Conservation (phyloP, 2,797 vertebrate species). For the Syngnathus rostellatus region DNA sequence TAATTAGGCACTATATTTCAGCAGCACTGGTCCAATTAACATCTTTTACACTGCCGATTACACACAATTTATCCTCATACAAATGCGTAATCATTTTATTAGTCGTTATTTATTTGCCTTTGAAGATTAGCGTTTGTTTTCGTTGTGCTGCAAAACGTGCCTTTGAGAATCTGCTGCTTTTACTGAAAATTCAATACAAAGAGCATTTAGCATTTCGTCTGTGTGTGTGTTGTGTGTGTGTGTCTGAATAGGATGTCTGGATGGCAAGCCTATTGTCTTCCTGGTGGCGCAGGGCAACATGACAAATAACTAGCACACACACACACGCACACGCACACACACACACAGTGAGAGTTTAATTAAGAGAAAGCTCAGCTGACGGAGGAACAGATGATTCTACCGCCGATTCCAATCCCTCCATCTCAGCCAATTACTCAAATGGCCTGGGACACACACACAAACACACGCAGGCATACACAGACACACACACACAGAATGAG, state of each 20-base stretch:
- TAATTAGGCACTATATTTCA: not conserved
- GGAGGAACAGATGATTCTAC: constrained; percentile 50
- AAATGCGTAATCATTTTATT: not conserved
- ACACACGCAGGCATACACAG: constrained; percentile 1
- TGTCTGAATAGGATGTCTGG: constrained; percentile 9
- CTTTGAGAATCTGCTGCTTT: not conserved
- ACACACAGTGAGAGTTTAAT: constrained; percentile 31
- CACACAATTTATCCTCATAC: not conserved
- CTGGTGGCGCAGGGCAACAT: constrained; percentile 39
- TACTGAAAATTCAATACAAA: not conserved
- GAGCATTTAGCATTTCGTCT: not conserved
- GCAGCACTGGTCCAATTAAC: not conserved
- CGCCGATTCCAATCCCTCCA: constrained; percentile 48
- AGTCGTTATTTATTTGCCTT: not conserved
- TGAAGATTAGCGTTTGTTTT: not conserved
- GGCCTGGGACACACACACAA: constrained; percentile 19
- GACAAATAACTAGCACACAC: constrained; percentile 31
- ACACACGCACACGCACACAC: constrained; percentile 8
- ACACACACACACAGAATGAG: constrained; percentile 9
- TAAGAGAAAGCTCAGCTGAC: constrained; percentile 52
- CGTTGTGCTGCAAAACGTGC: not conserved
- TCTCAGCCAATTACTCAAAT: constrained; percentile 55
- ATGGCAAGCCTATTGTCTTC: constrained; percentile 35
- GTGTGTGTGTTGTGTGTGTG: not conserved
- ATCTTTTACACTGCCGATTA: not conserved